Evolutionary conservation across 1,140 invertebrate species (phyloP), one percentile per base, ranked within the genome.

Genomic region (Ips nitidus): DNA sequence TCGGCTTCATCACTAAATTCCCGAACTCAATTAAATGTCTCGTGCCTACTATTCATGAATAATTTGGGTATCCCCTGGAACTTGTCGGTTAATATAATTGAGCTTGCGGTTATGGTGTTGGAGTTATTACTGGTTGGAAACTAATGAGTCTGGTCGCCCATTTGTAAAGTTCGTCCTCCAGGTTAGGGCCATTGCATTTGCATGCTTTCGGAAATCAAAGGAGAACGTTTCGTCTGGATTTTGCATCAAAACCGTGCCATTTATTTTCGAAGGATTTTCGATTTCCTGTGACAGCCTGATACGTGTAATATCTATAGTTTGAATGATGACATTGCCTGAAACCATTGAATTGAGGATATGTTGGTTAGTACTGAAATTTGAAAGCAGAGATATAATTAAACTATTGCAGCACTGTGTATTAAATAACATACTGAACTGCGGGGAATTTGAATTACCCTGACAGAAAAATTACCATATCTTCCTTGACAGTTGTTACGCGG

Each of bases 11-110:
- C 1, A 22, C 45, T 6, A 50, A 50, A 50, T 50, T 50, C 45
- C 45, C 45, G 45, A 50, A 50, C 22, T 50, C 45, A 50, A 50
- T 50, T 50, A 50, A 50, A 50, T 50, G 45, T 50, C 45, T 22
- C 45, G 6, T 50, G 45, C 45, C 45, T 50, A 50, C 45, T 22
- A 8, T 22, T 50, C 45, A 50, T 50, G 45, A 50, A 50, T 50
- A 50, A 50, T 50, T 50, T 22, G 7, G 3, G 45, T 50, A 3
- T 50, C 45, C 45, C 45, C 45, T 50, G 45, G 45, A 50, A 50
- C 45, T 50, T 50, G 6, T 22, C 22, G 45, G 45, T 50, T 50
- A 50, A 50, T 50, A 50, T 50, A 50, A 50, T 8, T 50, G 45
- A 50, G 22, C 45, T 22, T 50, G 45, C 45, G 45, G 45, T 50